Evolutionary conservation across 2,113 vertebrate species (phyloP), one percentile per base, ranked within the genome.

Genomic region (Hippocampus barbouri): DNA sequence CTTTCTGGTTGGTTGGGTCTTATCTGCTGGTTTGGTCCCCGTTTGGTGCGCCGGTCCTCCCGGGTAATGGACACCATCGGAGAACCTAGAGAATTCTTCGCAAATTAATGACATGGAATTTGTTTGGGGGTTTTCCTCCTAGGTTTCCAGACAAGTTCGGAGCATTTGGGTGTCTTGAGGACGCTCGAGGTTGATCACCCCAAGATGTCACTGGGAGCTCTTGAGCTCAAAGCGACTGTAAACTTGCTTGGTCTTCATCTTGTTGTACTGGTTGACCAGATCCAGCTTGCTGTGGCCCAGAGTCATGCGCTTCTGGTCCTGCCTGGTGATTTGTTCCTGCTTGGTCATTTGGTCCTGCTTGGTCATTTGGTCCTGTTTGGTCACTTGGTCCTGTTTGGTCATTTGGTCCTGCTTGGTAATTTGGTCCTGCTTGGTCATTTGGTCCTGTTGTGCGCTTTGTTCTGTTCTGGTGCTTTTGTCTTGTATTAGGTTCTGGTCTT

Each of bases 231-330:
- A 98, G 64, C 96, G 93, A 73, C 96, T 98, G 85, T 94, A 95
- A 38, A 98, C 89, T 2, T 93, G 91, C 79, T 91, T 97, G 66
- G 91, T 86, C 78, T 96, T 97, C 81, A 94, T 84, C 83, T 96
- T 94, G 91, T 97, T 98, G 91, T 95, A 96, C 59, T 97, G 94
- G 82, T 95, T 98, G 77, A 99, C 95, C 78, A 99, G 92, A 87
- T 98, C 96, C 83, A 99, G 90, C 78, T 98, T 98, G 87, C 97
- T 99, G 86, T 99, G 97, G 34, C 97, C 97, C 14, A 98, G 86
- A 4, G 97, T 99, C 94, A 97, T 84, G 43, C 95, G 90, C 38
- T 98, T 97, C 80, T 94, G 76, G 65, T 92, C 92, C 20, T 87
- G 79, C 1, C 90, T 83, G 60, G 1, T 87, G 11, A 91, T 80